Conservation (phyloP, 2,113 vertebrate species). For the Anolis carolinensis region DNA sequence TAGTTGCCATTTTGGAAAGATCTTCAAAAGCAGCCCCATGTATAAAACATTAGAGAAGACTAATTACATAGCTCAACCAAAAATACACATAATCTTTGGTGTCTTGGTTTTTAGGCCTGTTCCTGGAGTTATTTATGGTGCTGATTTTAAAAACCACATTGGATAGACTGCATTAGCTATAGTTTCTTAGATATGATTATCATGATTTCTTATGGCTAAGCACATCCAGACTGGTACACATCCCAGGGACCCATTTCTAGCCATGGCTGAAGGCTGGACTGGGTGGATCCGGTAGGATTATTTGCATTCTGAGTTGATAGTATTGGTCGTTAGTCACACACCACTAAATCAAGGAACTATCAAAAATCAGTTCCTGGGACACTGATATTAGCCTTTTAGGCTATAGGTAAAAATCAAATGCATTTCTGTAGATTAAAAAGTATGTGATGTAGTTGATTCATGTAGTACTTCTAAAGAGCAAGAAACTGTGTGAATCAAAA, state of each 20-base stretch:
- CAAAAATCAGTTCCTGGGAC: not conserved
- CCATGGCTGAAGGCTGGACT: not conserved
- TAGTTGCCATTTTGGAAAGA: not conserved
- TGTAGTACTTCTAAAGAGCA: not conserved
- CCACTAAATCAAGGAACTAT: not conserved
- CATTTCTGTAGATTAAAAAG: not conserved
- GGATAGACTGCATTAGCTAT: too few species aligned
- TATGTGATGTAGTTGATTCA: not conserved
- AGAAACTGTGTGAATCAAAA: not conserved
- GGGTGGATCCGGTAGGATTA: not conserved
- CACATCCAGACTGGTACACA: too few species aligned
- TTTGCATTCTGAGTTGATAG: not conserved
- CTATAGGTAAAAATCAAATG: not conserved
- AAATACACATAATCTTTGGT: too few species aligned
- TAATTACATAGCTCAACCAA: not conserved
- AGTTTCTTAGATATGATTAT: too few species aligned
- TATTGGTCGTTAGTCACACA: not conserved
- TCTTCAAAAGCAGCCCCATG: not conserved
- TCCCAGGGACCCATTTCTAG: not conserved
- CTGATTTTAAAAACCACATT: too few species aligned
- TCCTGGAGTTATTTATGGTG: too few species aligned
- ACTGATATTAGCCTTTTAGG: not conserved
- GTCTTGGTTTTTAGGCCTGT: too few species aligned
- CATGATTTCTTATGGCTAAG: too few species aligned
- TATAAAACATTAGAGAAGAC: not conserved